Conservation (phyloP, 92 coral and sea anemone species). For the Umimayanthus chanpuru region DNA sequence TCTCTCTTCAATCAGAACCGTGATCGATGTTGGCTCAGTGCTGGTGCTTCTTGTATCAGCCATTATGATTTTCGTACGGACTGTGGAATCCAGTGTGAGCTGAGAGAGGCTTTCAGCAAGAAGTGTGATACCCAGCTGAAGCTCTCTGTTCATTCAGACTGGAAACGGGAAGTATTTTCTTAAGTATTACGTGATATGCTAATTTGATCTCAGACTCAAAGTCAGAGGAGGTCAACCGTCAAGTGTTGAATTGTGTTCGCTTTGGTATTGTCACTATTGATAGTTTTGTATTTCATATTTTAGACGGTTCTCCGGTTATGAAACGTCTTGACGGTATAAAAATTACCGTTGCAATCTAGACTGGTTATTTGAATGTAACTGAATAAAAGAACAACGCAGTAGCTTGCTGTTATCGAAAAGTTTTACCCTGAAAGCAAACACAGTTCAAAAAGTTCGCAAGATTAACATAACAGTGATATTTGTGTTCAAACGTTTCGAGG, state of each 20-base stretch:
- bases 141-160: background rate
- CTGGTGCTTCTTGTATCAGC: background rate
- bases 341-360: background rate
- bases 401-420: background rate
- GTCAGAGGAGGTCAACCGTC: background rate
- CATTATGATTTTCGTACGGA: constrained; percentile 16
- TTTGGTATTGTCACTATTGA: background rate
- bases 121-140: background rate
- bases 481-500: constrained; percentile 13
- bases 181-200: background rate
- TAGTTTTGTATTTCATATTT: background rate
- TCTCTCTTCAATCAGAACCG: constrained; percentile 19
- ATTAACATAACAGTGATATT: background rate
- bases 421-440: background rate
- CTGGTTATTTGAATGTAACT: no score
- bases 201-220: background rate
- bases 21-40: constrained; percentile 6
- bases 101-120: background rate
- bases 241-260: background rate
- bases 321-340: background rate
- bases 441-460: background rate
- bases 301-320: background rate
- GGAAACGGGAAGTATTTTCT: background rate
- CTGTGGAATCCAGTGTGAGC: background rate
- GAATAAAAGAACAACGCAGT: background rate